Base-by-base conservation (phyloP, 2,113 vertebrate species). In the Paracanthobrama guichenoti region DNA sequence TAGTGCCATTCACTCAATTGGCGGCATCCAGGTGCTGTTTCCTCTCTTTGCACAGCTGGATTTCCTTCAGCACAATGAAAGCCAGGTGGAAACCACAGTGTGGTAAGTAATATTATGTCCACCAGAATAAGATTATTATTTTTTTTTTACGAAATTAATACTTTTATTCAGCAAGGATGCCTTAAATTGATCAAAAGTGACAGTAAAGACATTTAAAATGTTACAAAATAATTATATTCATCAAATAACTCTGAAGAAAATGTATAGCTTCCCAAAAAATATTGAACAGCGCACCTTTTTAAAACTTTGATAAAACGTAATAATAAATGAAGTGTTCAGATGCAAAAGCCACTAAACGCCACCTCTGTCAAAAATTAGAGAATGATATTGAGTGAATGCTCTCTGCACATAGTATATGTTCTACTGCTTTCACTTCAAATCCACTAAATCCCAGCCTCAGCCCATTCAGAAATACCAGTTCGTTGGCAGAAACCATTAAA, bases 1-100 rank as follows among this genome's bases (percentile, higher is more conserved):
- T 91, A 98, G 97, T 1, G 97, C 97, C 85, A 96, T 99, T 92
- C 98, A 98, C 92, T 99, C 98, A 59, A 96, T 99, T 4, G 97
- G 97, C 86, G 98, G 97, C 13, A 97, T 99, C 90, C 97, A 99
- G 94, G 97, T 98, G 79, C 96, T 99, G 86, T 98, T 98, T 84
- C 97, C 97, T 35, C 97, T 98, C 69, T 99, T 98, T 90, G 95
- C 96, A 71, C 97, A 98, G 89, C 90, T 99, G 91, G 98, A 99
- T 91, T 97, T 95, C 92, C 93, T 95, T 82, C 97, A 97, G 75
- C 92, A 95, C 69, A 96, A 94, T 0, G 97, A 98, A 88, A 95
- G 95, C 91, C 96, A 96, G 89, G 94, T 96, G 92, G 97, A 98
- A 92, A 95, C 95, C 81, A 95, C 96, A 66, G 97, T 98, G 72